Base-by-base conservation (phyloP, 2,113 vertebrate species). In the Circaetus cinerascens region DNA sequence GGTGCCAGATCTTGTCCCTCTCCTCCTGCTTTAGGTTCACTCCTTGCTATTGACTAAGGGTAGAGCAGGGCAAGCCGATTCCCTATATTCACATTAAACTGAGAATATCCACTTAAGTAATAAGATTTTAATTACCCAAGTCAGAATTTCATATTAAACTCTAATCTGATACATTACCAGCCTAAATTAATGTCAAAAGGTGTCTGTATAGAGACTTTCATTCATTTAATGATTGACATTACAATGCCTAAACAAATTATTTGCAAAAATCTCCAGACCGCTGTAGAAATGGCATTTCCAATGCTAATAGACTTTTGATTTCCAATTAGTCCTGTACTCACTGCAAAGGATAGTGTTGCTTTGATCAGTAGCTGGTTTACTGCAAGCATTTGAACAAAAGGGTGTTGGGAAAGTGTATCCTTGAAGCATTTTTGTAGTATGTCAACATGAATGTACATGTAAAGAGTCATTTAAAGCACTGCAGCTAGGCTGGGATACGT, bases 121-220 rank as follows among this genome's bases (percentile, higher is more conserved):
- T 92, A 93, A 93, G 87, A 95, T 95, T 93, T 96, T 96, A 94
- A 97, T 97, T 97, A 95, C 86, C 59, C 92, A 74, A 94, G 86
- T 95, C 94, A 94, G 82, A 96, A 95, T 92, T 95, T 94, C 75
- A 88, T 93, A 97, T 96, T 97, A 96, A 96, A 67, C 46, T 77
- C 86, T 95, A 95, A 93, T 97, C 94, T 90, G 90, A 90, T 83
- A 92, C 72, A 88, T 94, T 93, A 86, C 82, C 30, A 93, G 63
- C 68, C 63, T 88, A 96, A 95, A 95, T 94, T 83, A 95, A 96
- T 96, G 94, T 94, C 94, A 97, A 97, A 94, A 96, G 95, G 92
- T 93, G 89, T 67, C 86, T 53, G 75, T 93, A 55, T 29, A 76
- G 92, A 95, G 88, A 80, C 92, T 94, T 95, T 21, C 59, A 36